Base-by-base conservation (phyloP, 2,113 vertebrate genomes). In the Embiotoca jacksoni region DNA sequence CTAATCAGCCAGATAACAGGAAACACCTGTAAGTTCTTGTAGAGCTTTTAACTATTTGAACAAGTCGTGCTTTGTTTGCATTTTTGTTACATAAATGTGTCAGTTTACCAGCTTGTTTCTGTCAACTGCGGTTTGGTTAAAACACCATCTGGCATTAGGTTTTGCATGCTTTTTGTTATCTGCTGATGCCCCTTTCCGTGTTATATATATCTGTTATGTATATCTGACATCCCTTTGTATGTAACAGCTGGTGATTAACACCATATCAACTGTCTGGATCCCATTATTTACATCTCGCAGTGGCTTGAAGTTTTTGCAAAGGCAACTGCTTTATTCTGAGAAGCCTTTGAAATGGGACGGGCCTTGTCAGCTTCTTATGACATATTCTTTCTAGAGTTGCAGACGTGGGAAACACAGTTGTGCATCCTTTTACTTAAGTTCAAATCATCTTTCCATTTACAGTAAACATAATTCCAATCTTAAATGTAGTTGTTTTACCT, bases 281-380 rank as follows among this genome's bases (percentile, higher is more conserved):
- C 13, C 54, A 56, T 15, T 15, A 32, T 33, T 14, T 33, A 2
- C 7, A 14, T 50, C 15, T 52, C n/a, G 15, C 7, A 52, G 15
- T 44, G 37, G 37, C 2, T 44, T 0, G 23, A 23, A 23, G 23
- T 61, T 58, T 61, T 14, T 3, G 30, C 5, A 1, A 60, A 53
- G 54, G 0, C 13, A 30, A 4, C 55, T 32, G 7, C 11, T 59
- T 36, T 23, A 46, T 46, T n/a, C 23, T 30, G 16, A 52, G 13
- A 74, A 36, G 15, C 7, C 2, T 67, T 49, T 60, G 1, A 59
- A 66, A 79, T 1, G 39, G 35, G 63, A 60, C 49, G 41, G 23
- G 9, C 10, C n/a, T 41, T 13, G 9, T 74, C 65, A 71, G 39
- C 59, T 5, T 39, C 7, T 56, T 23, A 6, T 62, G 70, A 67